Conservation (phyloP, 2,797 vertebrate genomes). For the Platalea minor region DNA sequence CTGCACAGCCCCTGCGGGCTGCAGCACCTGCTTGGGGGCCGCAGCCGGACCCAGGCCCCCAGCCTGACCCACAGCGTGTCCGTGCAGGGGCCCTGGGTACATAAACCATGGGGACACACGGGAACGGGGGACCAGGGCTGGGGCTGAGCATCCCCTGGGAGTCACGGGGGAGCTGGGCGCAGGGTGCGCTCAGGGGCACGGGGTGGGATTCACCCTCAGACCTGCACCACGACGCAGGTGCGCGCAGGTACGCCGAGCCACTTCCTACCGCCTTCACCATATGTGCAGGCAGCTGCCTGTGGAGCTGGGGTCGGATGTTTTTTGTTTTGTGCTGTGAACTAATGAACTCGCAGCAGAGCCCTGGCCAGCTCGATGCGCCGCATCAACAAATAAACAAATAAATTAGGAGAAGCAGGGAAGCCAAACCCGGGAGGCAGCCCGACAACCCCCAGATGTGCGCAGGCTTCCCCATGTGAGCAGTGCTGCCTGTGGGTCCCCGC, state of each 20-base stretch:
- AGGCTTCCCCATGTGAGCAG: rapidly evolving
- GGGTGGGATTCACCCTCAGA: neutral
- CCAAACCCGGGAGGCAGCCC: neutral
- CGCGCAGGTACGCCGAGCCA: rapidly evolving
- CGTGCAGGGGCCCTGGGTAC: rapidly evolving
- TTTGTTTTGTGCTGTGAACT: constrained; percentile 14
- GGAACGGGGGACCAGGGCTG: rapidly evolving
- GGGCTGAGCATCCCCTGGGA: neutral
- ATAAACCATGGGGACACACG: rapidly evolving
- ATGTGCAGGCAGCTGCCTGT: rapidly evolving
- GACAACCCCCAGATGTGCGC: neutral
- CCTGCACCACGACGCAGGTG: neutral
- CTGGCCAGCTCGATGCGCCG: neutral
- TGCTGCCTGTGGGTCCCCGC: rapidly evolving
- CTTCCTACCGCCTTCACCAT: neutral
- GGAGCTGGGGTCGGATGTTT: neutral
- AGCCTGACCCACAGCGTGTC: neutral
- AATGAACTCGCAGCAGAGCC: neutral
- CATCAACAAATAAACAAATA: constrained; percentile 52
- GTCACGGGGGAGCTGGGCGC: neutral
- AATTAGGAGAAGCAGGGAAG: neutral
- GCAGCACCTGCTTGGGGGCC: neutral
- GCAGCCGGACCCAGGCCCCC: neutral
- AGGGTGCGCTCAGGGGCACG: rapidly evolving
- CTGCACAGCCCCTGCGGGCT: neutral